A percentile compares a stretch with the other conserved stretches of the same genome.
phyloP scores from a whole-genome alignment of 2,113 vertebrate species.

The Pedetes capensis region DNA sequence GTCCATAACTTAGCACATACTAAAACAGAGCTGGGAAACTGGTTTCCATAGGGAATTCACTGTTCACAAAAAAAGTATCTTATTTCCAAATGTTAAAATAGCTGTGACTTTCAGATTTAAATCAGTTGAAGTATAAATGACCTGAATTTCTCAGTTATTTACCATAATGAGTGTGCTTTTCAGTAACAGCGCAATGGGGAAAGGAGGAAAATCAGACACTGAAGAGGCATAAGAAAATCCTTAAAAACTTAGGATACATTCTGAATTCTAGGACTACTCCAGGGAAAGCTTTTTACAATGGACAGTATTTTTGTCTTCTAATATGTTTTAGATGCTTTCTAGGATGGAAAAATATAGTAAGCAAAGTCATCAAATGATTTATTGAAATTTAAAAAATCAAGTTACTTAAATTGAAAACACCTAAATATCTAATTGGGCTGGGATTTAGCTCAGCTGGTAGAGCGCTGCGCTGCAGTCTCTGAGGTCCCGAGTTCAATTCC shows the following conservation, averaged over 20 bases:
- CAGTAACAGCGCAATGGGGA: neutral
- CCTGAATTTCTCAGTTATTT: neutral
- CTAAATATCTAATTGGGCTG: neutral
- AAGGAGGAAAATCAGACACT: neutral
- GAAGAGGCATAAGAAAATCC: neutral
- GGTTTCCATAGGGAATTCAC: conserved; percentile 34
- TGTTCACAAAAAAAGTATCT: conserved; percentile 12
- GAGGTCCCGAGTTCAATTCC: too few relatives aligned
- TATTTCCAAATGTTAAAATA: conserved; percentile 46
- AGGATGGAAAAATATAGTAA: neutral
- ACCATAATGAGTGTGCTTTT: conserved; percentile 11
- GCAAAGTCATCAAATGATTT: neutral
- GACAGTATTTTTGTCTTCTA: neutral
- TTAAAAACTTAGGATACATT: neutral
- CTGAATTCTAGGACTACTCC: conserved; percentile 29
- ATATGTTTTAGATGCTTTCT: neutral
- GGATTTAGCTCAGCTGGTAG: too few relatives aligned
- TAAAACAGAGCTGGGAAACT: conserved; percentile 13
- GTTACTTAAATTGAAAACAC: conserved; percentile 2
- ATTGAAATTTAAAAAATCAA: conserved; percentile 36
- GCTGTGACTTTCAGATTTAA: conserved; percentile 16
- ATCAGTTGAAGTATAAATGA: neutral
- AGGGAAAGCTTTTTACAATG: neutral
- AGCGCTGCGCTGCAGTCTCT: too few relatives aligned
- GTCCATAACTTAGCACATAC: neutral